phyloP scores from a whole-genome alignment of 1,140 invertebrate species.

The Metopolophium dirhodum region DNA sequence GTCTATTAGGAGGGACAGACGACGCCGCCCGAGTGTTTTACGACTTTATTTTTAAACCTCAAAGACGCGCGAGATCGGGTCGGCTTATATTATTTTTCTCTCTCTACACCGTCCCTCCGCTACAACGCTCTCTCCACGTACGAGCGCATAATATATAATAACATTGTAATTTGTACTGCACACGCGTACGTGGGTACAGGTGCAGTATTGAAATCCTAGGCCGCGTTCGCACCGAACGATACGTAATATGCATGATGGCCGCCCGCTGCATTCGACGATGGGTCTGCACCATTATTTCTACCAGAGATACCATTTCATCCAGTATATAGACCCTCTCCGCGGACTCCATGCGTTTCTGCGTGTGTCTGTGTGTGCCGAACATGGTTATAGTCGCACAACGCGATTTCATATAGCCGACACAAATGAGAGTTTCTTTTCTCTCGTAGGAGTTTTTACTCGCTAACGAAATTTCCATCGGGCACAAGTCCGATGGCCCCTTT shows the following conservation, averaged over 20 bases:
- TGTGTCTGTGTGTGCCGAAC: too few species aligned
- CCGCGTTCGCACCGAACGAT: background rate
- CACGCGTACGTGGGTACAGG: background rate
- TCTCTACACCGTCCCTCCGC: too few species aligned
- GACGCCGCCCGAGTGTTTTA: background rate
- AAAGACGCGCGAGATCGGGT: background rate
- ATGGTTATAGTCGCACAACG: too few species aligned
- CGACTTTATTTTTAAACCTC: slow-evolving; percentile 11
- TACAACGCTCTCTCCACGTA: background rate
- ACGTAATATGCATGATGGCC: too few species aligned
- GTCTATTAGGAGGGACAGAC: background rate
- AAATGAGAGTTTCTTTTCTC: background rate
- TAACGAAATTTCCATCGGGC: background rate
- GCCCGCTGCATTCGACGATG: background rate
- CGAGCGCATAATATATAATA: background rate
- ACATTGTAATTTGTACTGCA: background rate
- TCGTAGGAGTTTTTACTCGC: background rate
- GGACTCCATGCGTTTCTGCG: too few species aligned
- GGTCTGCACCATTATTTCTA: background rate
- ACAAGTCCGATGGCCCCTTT: background rate
- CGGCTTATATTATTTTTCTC: background rate
- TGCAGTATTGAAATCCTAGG: background rate
- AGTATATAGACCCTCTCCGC: too few species aligned
- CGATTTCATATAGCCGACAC: background rate
- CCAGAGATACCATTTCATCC: too few species aligned